Percentiles rank a stretch among this genome's conserved stretches.
Conservation (phyloP, 2,888 invertebrate genomes). For the Ectemnius cavifrons region DNA sequence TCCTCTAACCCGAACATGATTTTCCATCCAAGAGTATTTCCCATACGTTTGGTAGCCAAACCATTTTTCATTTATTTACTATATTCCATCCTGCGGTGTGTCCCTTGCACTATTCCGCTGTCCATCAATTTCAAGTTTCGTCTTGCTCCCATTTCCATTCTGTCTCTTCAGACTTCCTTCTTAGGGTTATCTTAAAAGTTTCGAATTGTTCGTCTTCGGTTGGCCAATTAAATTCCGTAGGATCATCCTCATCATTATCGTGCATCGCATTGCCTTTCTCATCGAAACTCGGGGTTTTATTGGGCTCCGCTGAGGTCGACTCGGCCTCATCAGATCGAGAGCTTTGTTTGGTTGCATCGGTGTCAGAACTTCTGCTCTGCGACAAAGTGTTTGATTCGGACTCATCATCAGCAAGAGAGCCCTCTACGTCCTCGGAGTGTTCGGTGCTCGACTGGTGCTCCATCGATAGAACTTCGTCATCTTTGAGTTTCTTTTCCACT, state of each 20-base stretch:
- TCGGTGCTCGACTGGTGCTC: constrained; percentile 43
- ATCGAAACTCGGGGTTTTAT: constrained; percentile 38
- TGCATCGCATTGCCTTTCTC: constrained; percentile 53
- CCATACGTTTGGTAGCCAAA: constrained; percentile 3
- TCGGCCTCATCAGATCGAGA: constrained; percentile 53
- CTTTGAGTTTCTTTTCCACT: constrained; percentile 18
- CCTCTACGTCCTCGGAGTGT: constrained; percentile 43
- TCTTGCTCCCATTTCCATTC: constrained; percentile 67
- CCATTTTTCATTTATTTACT: constrained; percentile 24
- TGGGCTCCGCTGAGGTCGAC: constrained; percentile 40
- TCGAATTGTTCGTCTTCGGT: constrained; percentile 64
- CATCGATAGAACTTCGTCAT: constrained; percentile 5
- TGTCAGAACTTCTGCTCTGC: constrained; percentile 52
- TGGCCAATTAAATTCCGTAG: constrained; percentile 57
- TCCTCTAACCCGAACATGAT: background rate
- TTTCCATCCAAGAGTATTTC: constrained; percentile 16
- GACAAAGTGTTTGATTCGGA: constrained; percentile 43
- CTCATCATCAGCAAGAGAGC: constrained; percentile 49
- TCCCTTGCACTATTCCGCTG: constrained; percentile 21
- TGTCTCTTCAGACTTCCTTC: constrained; percentile 63
- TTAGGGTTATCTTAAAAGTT: constrained; percentile 38
- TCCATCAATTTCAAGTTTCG: constrained; percentile 62
- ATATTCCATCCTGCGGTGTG: constrained; percentile 29
- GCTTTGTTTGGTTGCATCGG: constrained; percentile 57
- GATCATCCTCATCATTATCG: constrained; percentile 51